Evolutionary conservation across 2,888 invertebrate species (phyloP), one percentile per base, ranked within the genome.

Genomic region (Heterodera filipjevi): DNA sequence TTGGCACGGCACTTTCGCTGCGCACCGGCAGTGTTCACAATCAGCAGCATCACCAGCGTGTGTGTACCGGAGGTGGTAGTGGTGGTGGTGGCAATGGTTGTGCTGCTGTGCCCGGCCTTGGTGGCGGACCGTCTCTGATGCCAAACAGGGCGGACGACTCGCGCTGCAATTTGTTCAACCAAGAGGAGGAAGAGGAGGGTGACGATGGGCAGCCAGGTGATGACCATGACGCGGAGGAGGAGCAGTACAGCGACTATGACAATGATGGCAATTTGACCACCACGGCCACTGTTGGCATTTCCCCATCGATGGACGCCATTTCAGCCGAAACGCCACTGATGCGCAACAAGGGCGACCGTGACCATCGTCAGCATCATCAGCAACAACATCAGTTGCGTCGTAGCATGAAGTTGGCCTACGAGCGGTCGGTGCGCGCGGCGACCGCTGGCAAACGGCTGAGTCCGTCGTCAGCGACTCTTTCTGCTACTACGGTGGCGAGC

Each of bases 1-100:
- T 85, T 35, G 85, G 85, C 19, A 85, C 85, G 35, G 83, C 85
- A 6, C 71, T 85, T 46, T 85, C 85, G 16, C 76, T 85, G 64
- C 53, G 73, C 22, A 22, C 10, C 59, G 59, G 59, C 16, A 16
- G 16, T 14, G 49, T 14, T 16, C 16, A 3, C 19, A 19, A 19
- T 14, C 16, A 16, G 16, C 49, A 49, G 19, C 49, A 49, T 3
- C 49, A 49, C 19, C 49, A 49, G 49, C 49, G 49, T 3, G 16
- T 49, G 49, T 49, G 49, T 16, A 49, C 16, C 49, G 49, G 49
- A 3, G 49, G 8, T 12, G 44, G 19, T 14, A 19, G 49, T n/a
- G 59, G n/a, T 27, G 59, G 59, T 12, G 59, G 59, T 59, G 39
- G 12, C 2, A 39, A n/a, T n/a, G n/a, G n/a, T n/a, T 44, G 49